Evolutionary conservation across 2,888 invertebrate species (phyloP), one percentile per base, ranked within the genome.

Genomic region (Acrobasis repandana): DNA sequence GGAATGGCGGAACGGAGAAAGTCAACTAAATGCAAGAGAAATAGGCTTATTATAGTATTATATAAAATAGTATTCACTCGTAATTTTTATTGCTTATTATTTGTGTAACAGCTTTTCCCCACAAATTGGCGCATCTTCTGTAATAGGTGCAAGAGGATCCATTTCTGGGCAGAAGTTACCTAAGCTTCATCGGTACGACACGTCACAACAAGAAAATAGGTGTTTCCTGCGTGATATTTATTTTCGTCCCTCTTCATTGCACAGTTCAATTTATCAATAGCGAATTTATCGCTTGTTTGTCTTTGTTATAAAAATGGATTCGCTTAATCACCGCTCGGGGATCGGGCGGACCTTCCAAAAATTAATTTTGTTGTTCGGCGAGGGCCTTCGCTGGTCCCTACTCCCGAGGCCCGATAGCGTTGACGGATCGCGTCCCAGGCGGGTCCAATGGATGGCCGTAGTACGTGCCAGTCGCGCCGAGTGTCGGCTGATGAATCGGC

Each of bases 371-470:
- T 82, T 85, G 80, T 80, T 82, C 78, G 79, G 78, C 82, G 79
- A 76, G 80, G 76, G 77, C 74, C 75, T 73, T 76, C 71, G 70
- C 74, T 74, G 74, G 75, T 71, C 70, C 75, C 70, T 71, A 74
- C 74, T 74, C 71, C 28, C 28, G 28, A 28, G 28, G 28, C 28
- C 74, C 85, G 88, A 88, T 90, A 89, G 79, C 87, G 82, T 80
- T 88, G 90, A 90, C 80, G 79, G 90, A 90, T 90, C 83, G 87
- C 78, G 77, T 76, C 76, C 74, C 73, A 79, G 83, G 81, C 84
- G 82, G 83, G 69, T 67, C 73, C 76, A 82, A 90, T 89, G 84
- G 89, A 91, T 89, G 89, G 80, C 79, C 72, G 76, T 72, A 83
- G 75, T 83, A 90, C 90, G 90, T 91, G 90, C 86, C 76, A 72